These are phyloP conservation scores for Mus caroli DNA, from an alignment of 2,797 vertebrate species.

Conservation along the genomic window DNA sequence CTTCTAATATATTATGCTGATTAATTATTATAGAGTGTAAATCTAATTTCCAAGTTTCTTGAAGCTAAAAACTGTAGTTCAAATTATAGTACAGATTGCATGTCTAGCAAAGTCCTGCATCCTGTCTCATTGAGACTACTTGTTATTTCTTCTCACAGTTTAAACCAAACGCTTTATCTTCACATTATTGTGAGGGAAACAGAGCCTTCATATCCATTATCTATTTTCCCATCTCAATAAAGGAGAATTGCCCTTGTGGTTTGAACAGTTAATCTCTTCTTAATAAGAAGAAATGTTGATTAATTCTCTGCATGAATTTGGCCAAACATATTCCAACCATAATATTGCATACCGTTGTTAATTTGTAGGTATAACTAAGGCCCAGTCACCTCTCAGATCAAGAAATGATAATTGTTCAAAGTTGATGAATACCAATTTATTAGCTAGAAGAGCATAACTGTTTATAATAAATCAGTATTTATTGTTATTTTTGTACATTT, in stretches of 20 bases:
- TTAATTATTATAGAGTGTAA: neutral
- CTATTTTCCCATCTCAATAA: neutral
- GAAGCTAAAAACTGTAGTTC: accelerated
- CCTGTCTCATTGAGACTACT: neutral
- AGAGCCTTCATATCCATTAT: neutral
- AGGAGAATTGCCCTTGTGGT: neutral
- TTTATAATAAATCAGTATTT: neutral
- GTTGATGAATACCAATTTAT: neutral
- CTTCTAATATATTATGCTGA: neutral
- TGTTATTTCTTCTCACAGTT: neutral
- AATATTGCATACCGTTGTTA: neutral
- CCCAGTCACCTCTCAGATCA: neutral
- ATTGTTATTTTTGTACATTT: neutral
- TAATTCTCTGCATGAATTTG: neutral
- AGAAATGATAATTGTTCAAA: neutral
- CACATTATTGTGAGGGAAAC: neutral
- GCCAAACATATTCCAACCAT: neutral
- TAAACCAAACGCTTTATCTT: neutral
- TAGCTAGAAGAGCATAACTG: accelerated
- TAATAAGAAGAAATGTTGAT: neutral
- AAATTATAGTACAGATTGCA: neutral
- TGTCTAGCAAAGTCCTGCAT: neutral
- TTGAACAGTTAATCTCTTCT: neutral
- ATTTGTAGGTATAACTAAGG: neutral
- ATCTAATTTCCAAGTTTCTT: neutral